Evolutionary conservation across 2,888 invertebrate species (phyloP).

Genomic region (Papilio gigon): DNA sequence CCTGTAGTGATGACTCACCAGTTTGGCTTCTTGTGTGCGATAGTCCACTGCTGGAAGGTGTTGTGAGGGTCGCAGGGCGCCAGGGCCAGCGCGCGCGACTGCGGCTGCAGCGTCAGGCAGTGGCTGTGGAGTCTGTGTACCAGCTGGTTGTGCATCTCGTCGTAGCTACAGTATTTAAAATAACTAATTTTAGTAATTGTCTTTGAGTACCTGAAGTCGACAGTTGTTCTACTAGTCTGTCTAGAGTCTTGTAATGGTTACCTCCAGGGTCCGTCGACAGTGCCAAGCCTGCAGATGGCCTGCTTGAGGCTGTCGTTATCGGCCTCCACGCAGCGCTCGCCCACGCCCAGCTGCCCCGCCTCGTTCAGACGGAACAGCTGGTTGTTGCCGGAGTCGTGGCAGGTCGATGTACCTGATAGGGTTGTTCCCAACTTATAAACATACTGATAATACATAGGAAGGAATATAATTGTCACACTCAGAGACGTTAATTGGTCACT

Average conservation of each 20-base stretch:
- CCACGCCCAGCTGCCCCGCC: constrained; percentile 96
- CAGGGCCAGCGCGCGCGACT: constrained; percentile 88
- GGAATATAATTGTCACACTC: too few species aligned
- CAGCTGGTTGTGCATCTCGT: constrained; percentile 87
- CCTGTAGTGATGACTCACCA: constrained; percentile 58
- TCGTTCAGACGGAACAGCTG: constrained; percentile 95
- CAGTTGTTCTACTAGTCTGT: too few species aligned
- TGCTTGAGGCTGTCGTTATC: constrained; percentile 93
- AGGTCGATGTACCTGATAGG: constrained; percentile 86
- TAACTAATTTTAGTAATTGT: not conserved
- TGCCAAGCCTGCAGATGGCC: constrained; percentile 94
- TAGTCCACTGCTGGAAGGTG: constrained; percentile 94
- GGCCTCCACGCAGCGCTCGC: constrained; percentile 97
- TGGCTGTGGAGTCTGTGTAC: constrained; percentile 89
- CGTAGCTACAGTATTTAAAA: constrained; percentile 79
- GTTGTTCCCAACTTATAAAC: too few species aligned
- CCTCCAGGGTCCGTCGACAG: constrained; percentile 97
- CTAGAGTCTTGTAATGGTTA: constrained; percentile 47
- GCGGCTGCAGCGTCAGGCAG: constrained; percentile 92
- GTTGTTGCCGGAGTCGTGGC: constrained; percentile 98
- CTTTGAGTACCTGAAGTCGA: too few species aligned
- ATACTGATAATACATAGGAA: too few species aligned
- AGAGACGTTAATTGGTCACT: too few species aligned
- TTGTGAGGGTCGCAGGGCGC: constrained; percentile 93
- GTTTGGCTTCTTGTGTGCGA: constrained; percentile 72